Evolutionary conservation across 2,797 vertebrate species (phyloP).

Genomic region (Ptychadena robeensis): DNA sequence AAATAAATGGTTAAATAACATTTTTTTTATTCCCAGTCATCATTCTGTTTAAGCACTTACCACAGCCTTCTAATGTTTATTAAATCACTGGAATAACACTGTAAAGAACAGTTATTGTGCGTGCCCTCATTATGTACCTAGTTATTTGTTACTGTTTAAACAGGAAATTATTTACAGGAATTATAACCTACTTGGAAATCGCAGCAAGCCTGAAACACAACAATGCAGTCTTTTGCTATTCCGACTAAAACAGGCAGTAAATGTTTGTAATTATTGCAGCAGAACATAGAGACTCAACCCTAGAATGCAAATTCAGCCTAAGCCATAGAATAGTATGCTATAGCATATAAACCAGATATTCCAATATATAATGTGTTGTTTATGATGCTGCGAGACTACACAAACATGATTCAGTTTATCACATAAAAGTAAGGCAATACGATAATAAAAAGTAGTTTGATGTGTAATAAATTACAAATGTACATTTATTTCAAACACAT

Average conservation of each 20-base stretch:
- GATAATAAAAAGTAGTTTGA: too few relatives aligned
- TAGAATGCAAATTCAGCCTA: background rate
- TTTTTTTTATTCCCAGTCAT: conserved; percentile 2
- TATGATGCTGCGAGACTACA: background rate
- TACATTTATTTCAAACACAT: too few relatives aligned
- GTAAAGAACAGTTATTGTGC: conserved; percentile 3
- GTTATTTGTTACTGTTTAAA: conserved; percentile 4
- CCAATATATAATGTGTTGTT: background rate
- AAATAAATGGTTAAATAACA: background rate
- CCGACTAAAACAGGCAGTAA: background rate
- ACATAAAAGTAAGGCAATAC: too few relatives aligned
- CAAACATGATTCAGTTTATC: too few relatives aligned
- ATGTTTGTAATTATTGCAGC: conserved; percentile 1
- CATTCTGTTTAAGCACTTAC: background rate
- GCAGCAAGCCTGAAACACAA: background rate
- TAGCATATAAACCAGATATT: background rate
- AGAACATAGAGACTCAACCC: background rate
- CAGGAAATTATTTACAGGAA: conserved; percentile 4
- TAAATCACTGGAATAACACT: conserved; percentile 12
- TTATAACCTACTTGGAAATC: background rate
- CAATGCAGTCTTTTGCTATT: background rate
- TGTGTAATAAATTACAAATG: too few relatives aligned
- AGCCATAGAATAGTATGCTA: background rate
- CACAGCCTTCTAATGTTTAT: conserved; percentile 6
- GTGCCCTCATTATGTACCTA: background rate